Evolutionary conservation across 2,113 vertebrate species (phyloP), one percentile per base, ranked within the genome.

Genomic region (Labeo rohita): DNA sequence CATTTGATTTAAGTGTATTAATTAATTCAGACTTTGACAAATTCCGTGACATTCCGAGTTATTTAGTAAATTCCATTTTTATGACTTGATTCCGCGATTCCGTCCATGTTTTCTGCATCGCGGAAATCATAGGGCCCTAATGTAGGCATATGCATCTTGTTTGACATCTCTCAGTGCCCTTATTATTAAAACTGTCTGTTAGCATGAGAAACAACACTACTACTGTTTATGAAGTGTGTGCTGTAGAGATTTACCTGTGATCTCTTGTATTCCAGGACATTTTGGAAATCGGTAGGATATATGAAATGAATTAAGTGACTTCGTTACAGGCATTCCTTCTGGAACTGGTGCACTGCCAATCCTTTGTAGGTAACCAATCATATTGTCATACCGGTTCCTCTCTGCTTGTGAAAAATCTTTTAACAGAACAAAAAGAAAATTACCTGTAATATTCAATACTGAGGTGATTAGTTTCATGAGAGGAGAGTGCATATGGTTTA

Each of bases 231-330:
- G 21, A 61, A 61, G 59, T n/a, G 59, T 61, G 56, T 21, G n/a
- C 21, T n/a, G 9, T 61, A n/a, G n/a, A 61, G 59, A 10, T n/a
- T 61, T 61, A 61, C 59, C 59, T 3, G 21, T 76, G 6, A 93
- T 90, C 2, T 15, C 2, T 83, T 86, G 90, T 12, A 50, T 45
- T 61, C 87, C 23, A 70, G 0, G 85, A 86, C 90, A 93, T 83
- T 91, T 90, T 6, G 91, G 91, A 68, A 89, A 93, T 1, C 83
- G 86, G 84, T 93, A 93, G 77, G 80, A 80, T 21, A 93, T 36
- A 36, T 0, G 8, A 68, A 88, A 91, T 0, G 21, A 5, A 49
- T 86, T 47, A 52, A 72, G 0, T 66, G 89, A 86, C 49, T 92
- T 92, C 9, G 84, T 73, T 15, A 88, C 86, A 0, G 70, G 23